These are phyloP conservation scores for Aporrectodea caliginosa DNA, from an alignment of 1,140 invertebrate species.

Conservation along the genomic window DNA sequence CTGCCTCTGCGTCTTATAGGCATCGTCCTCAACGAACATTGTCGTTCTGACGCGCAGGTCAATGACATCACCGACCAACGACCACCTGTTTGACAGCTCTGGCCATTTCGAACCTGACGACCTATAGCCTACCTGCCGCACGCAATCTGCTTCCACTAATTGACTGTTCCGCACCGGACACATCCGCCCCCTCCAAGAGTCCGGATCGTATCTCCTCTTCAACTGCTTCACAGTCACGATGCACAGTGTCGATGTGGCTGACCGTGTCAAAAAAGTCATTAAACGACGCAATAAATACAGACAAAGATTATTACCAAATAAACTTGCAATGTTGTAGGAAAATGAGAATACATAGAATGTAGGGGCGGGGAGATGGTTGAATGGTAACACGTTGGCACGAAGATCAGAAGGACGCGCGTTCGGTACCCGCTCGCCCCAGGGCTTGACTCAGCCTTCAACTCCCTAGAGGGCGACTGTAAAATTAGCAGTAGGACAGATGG, in stretches of 20 bases:
- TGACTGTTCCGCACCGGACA: conserved; percentile 19
- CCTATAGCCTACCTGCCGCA: conserved; percentile 84
- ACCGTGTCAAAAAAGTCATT: too few relatives aligned
- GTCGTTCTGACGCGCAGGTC: conserved; percentile 79
- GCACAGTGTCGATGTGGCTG: conserved; percentile 85
- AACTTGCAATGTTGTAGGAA: too few relatives aligned
- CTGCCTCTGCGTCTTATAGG: conserved; percentile 79
- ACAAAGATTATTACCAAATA: too few relatives aligned
- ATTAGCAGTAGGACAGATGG: too few relatives aligned
- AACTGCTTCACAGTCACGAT: conserved; percentile 70
- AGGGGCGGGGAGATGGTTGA: too few relatives aligned
- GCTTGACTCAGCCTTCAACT: too few relatives aligned
- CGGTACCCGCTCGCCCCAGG: too few relatives aligned
- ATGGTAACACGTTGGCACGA: too few relatives aligned
- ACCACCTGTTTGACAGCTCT: conserved; percentile 77
- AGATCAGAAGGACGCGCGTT: too few relatives aligned
- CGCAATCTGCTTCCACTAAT: conserved; percentile 62
- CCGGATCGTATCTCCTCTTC: conserved; percentile 49
- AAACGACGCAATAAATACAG: too few relatives aligned
- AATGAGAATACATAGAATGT: too few relatives aligned
- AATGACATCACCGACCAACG: conserved; percentile 77
- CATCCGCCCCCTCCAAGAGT: neutral
- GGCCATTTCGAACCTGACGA: conserved; percentile 76
- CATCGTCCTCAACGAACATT: conserved; percentile 83
- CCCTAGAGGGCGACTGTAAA: too few relatives aligned